phyloP scores from a whole-genome alignment of 2,113 vertebrate species.

The Ciconia maguari region DNA sequence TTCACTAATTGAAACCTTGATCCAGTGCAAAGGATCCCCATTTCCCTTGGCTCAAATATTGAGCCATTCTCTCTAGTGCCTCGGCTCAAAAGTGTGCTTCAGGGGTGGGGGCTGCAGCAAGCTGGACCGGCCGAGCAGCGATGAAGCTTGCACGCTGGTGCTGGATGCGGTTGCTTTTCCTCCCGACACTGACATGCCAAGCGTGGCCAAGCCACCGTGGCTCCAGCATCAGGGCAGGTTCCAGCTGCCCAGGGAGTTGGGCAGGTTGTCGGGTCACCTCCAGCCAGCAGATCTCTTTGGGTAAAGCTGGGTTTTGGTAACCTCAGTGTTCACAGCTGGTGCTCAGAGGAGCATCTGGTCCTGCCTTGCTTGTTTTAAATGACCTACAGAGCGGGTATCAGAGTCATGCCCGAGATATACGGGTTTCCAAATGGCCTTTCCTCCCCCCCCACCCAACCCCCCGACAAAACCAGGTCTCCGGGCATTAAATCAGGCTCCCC shows the following conservation, averaged over 20 bases:
- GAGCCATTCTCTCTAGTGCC: rapidly evolving
- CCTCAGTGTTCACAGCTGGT: neutral
- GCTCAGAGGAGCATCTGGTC: neutral
- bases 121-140: rapidly evolving
- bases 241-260: neutral
- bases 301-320: neutral
- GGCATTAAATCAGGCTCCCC: neutral
- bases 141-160: rapidly evolving
- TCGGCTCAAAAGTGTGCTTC: rapidly evolving
- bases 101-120: neutral
- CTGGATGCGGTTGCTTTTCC: neutral
- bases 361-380: neutral
- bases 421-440: neutral
- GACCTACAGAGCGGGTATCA: neutral
- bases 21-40: neutral
- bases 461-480: rapidly evolving
- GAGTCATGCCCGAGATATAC: rapidly evolving
- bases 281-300: neutral
- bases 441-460: too few species aligned
- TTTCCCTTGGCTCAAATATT: neutral
- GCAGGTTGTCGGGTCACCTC: neutral
- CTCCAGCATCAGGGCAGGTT: neutral
- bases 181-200: neutral
- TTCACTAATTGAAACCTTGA: neutral
- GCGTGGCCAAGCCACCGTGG: rapidly evolving